Conservation (phyloP, 2,113 vertebrate genomes). For the Mormyrus lacerda region DNA sequence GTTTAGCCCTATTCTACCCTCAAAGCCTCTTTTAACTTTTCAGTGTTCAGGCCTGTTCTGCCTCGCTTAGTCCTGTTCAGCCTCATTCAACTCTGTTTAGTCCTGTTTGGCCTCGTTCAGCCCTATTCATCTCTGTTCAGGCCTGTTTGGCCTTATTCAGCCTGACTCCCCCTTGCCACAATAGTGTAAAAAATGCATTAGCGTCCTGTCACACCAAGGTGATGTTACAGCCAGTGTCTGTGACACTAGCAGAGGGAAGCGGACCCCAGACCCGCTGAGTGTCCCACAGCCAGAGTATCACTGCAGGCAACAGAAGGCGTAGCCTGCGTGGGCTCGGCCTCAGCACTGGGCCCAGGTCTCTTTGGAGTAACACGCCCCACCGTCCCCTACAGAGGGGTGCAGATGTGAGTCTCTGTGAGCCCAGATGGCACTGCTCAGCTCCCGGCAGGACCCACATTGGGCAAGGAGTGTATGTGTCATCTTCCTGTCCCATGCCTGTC, state of each 20-base stretch:
- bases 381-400: slow-evolving; percentile 1
- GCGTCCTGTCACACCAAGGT: not conserved
- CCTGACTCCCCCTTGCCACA: not conserved
- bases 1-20: not conserved
- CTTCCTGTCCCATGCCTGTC: not conserved
- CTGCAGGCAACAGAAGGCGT: not conserved
- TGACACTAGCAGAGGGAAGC: not conserved
- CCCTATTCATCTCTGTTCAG: not conserved
- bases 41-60: no score
- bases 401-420: slow-evolving; percentile 5
- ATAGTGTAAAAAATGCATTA: not conserved
- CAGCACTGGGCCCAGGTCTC: not conserved
- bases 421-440: slow-evolving; percentile 2
- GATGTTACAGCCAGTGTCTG: not conserved
- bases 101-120: not conserved
- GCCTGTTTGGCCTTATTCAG: not conserved
- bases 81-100: not conserved
- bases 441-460: not conserved
- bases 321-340: not conserved
- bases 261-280: not conserved
- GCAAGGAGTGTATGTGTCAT: not conserved
- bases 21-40: no score
- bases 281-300: not conserved
- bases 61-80: not conserved
- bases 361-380: not conserved